Base-by-base conservation (phyloP, 2,797 vertebrate species). In the Borostomias antarcticus region DNA sequence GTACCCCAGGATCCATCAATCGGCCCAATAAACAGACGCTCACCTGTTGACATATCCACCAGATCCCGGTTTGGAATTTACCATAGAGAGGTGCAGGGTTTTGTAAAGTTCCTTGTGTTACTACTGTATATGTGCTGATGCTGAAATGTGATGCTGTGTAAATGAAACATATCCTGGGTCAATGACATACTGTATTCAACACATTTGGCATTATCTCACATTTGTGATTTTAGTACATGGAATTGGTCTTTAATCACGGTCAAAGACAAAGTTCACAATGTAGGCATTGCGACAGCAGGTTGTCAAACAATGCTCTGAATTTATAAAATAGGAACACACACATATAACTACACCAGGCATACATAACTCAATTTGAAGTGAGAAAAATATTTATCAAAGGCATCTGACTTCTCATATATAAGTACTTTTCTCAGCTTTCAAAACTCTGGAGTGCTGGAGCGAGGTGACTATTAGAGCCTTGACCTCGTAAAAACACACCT, bases 401-500 rank as follows among this genome's bases (percentile, higher is more conserved):
- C 15, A 45, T 45, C 40, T 45, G 40, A 45, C 40, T 45, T 45
- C n/a, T 45, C 40, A 45, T 17, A 10, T 37, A 10, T 17, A 10
- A 15, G 13, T 45, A 13, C 7, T 21, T 35, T 37, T 33, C 32
- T 19, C 32, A 58, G 56, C 11, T 32, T 58, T 58, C 32, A 37
- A 33, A 43, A 15, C 40, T 43, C 40, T 17, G 15, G 13, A 3
- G 5, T 26, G 25, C 23, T 21, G 21, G 3, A 51, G 48, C 48
- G 19, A 51, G 48, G 48, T 51, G 48, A 51, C 19, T 6, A 21
- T 74, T 73, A 52, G 15, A 59, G 32, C 25, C 26, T 63, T 69
- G 79, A 77, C 58, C 66, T 79, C 68, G 57, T 82, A 79, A 82
- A 82, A 69, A 70, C 70, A 74, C 72, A 79, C 77, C 69, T 75